Base-by-base conservation (phyloP, 2,888 invertebrate species). In the Hipparchia semele region DNA sequence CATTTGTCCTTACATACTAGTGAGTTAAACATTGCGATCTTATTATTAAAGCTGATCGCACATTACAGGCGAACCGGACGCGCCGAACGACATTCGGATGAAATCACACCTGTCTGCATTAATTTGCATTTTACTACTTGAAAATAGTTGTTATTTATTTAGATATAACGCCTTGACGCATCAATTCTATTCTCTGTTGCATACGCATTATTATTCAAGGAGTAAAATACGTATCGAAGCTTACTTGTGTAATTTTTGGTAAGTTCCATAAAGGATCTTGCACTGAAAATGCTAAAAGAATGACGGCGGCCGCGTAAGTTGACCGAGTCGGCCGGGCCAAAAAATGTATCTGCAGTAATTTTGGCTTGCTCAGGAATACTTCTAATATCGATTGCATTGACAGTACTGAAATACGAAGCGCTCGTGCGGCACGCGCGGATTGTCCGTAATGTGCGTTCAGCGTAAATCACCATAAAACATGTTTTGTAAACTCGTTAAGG, bases 1-100 rank as follows among this genome's bases (percentile, higher is more conserved):
- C 92, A 92, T 93, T 92, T 92, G 90, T 93, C 90, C 93, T 93
- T 93, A 94, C 87, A 92, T 90, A 89, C 93, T 94, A 93, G 89
- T 90, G 93, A 93, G 90, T 93, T 89, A 87, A 86, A 87, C 86
- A 86, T 89, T 89, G 89, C 87, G 90, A 89, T 92, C 89, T 92
- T 92, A 92, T 87, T 82, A 89, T 87, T 60, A 60, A 58, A 58
- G 58, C 23, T 8, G 13, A 58, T 23, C 58, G 58, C 58, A 23
- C 8, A 58, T 58, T 58, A 23, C 13, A 8, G 58, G 58, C 58
- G 23, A 58, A 58, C 58, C 58, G 58, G 6, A 56, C 6, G 6
- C 54, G n/a, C 54, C 54, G 6, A 13, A 8, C 58, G 8, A 49
- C 49, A 6, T 49, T 49, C 0, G 49, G 5, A 8, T 49, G 8